A percentile compares a stretch with the other conserved stretches of the same genome.
These are phyloP conservation scores for Phallusia fumigata DNA, from an alignment of 23 tunicate genomes.

Conservation along the genomic window DNA sequence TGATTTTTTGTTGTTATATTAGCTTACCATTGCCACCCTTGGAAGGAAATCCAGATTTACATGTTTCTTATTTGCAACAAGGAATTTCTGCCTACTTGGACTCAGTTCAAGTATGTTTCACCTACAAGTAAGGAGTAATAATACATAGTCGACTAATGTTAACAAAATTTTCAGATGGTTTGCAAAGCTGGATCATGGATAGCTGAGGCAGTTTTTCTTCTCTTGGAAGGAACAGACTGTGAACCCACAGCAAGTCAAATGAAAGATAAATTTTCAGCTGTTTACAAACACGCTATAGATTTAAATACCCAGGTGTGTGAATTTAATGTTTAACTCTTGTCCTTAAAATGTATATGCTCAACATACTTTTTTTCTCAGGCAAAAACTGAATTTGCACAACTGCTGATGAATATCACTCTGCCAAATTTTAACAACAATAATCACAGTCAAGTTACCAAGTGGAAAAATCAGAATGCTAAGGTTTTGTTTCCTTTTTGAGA, in stretches of 20 bases:
- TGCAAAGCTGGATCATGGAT: slow-evolving; percentile 69
- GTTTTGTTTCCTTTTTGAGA: slow-evolving; percentile 14
- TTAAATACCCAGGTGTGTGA: slow-evolving; percentile 30
- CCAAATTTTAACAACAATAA: slow-evolving; percentile 49
- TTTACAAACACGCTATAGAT: slow-evolving; percentile 26
- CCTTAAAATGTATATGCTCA: not conserved
- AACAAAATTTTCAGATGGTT: slow-evolving; percentile 23
- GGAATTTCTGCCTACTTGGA: slow-evolving; percentile 59
- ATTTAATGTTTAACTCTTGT: too few relatives aligned
- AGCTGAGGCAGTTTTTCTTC: slow-evolving; percentile 41
- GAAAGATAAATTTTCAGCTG: slow-evolving; percentile 38
- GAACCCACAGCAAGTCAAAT: slow-evolving; percentile 23
- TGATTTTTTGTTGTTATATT: not conserved
- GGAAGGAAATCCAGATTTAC: slow-evolving; percentile 34
- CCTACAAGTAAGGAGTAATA: too few relatives aligned
- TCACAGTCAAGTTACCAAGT: slow-evolving; percentile 35
- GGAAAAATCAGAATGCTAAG: slow-evolving; percentile 45
- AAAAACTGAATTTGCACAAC: slow-evolving; percentile 35
- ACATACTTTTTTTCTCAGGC: slow-evolving; percentile 23
- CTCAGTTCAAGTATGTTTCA: slow-evolving; percentile 48
- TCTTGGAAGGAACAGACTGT: slow-evolving; percentile 26
- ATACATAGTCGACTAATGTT: not conserved
- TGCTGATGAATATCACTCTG: slow-evolving; percentile 50
- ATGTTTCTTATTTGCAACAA: slow-evolving; percentile 53
- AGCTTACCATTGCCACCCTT: slow-evolving; percentile 17